Percentiles rank a stretch among this genome's conserved stretches.
phyloP scores from a whole-genome alignment of 2,113 vertebrate species.

The Gallinago paraguaiae region DNA sequence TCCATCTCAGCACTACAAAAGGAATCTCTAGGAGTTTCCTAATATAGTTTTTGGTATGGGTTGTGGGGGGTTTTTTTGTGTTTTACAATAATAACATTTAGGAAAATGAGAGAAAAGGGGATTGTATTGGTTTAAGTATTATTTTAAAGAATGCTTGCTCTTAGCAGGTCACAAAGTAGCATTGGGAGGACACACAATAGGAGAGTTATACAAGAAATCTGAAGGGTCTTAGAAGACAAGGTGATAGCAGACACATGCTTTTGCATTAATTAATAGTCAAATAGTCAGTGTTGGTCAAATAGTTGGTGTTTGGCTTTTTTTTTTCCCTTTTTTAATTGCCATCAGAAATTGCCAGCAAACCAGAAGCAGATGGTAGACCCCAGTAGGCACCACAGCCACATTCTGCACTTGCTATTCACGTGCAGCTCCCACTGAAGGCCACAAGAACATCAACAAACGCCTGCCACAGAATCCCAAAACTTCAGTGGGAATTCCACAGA shows the following conservation, averaged over 20 bases:
- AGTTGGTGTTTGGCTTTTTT: neutral
- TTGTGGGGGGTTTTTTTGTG: neutral
- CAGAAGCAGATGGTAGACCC: neutral
- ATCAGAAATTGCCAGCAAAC: neutral
- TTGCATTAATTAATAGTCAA: neutral
- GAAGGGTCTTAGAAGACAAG: neutral
- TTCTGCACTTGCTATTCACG: accelerated
- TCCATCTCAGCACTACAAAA: neutral
- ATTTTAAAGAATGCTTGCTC: neutral
- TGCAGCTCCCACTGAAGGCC: neutral
- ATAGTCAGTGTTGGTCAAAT: neutral
- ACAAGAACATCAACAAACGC: accelerated
- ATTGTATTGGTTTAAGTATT: neutral
- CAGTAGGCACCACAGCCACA: neutral
- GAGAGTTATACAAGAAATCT: neutral
- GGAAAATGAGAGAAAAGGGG: neutral
- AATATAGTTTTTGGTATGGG: accelerated
- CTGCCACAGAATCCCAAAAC: neutral
- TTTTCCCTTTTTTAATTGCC: neutral
- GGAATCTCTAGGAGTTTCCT: neutral
- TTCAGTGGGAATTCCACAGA: neutral
- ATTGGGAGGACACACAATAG: neutral
- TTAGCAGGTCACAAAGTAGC: neutral
- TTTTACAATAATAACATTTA: neutral
- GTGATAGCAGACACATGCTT: neutral